These are phyloP conservation scores for Amazona vittata DNA, from an alignment of 2,113 vertebrate genomes.

Conservation along the genomic window DNA sequence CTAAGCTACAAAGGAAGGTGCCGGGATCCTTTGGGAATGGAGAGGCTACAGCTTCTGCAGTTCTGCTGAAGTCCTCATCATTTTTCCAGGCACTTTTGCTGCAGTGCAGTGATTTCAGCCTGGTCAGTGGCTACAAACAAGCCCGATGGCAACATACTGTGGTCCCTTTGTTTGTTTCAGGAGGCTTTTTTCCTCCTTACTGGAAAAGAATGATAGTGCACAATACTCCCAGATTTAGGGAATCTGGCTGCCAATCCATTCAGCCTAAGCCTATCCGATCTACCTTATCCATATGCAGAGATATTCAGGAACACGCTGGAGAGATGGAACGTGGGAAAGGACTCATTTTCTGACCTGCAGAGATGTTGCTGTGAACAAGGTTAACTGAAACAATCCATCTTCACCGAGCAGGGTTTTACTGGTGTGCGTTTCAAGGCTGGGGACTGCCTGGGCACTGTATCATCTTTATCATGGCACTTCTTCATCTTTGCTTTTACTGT, in stretches of 20 bases:
- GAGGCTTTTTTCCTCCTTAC: neutral
- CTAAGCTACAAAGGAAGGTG: neutral
- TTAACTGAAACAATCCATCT: slow-evolving; percentile 11
- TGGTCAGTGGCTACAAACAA: neutral
- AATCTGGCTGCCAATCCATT: neutral
- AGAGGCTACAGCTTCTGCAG: neutral
- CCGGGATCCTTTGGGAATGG: neutral
- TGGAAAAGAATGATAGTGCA: neutral
- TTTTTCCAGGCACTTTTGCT: slow-evolving; percentile 28
- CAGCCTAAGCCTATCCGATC: slow-evolving; percentile 22
- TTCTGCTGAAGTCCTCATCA: neutral
- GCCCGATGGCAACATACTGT: neutral
- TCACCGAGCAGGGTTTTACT: neutral
- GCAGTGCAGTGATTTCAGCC: slow-evolving; percentile 15
- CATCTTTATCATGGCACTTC: slow-evolving; percentile 15
- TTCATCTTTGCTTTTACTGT: neutral
- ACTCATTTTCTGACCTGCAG: slow-evolving; percentile 57
- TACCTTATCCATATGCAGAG: neutral
- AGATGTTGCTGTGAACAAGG: slow-evolving; percentile 23
- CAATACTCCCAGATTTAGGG: neutral
- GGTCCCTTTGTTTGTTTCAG: neutral
- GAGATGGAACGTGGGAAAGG: neutral
- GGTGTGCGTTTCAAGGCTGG: slow-evolving; percentile 9
- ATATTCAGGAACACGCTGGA: neutral
- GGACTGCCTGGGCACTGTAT: neutral